Evolutionary conservation across 1,140 invertebrate species (phyloP).

Genomic region (Drosophila simulans): DNA sequence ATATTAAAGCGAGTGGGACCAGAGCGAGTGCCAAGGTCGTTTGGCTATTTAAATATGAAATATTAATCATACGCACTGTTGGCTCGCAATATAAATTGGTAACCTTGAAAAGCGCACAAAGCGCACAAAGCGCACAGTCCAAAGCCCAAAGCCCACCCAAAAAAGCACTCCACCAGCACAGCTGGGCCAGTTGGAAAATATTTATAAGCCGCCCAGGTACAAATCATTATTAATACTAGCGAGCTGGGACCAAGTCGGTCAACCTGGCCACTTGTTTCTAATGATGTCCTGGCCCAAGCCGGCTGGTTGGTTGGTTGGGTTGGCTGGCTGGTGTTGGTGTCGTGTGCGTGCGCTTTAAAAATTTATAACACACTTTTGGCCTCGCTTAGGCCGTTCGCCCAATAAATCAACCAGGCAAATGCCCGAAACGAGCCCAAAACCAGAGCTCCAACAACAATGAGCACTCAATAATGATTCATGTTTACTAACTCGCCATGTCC

Average conservation of each 20-base stretch:
- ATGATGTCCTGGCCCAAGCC: slow-evolving; percentile 45
- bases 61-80: slow-evolving; percentile 82
- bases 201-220: slow-evolving; percentile 65
- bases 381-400: slow-evolving; percentile 43
- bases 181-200: slow-evolving; percentile 30
- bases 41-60: slow-evolving; percentile 80
- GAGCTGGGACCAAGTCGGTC: slow-evolving; percentile 13
- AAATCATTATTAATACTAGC: slow-evolving; percentile 76
- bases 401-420: slow-evolving; percentile 78
- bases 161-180: slow-evolving; percentile 2
- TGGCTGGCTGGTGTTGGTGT: not conserved
- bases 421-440: slow-evolving; percentile 68
- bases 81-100: slow-evolving; percentile 67
- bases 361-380: slow-evolving; percentile 81
- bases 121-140: not conserved
- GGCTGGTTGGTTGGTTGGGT: no score
- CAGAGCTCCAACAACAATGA: slow-evolving; percentile 52
- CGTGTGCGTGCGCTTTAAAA: slow-evolving; percentile 71
- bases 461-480: slow-evolving; percentile 81
- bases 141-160: slow-evolving; percentile 26
- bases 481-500: slow-evolving; percentile 72
- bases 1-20: slow-evolving; percentile 57
- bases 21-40: slow-evolving; percentile 20
- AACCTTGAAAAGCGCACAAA: slow-evolving; percentile 67
- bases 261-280: slow-evolving; percentile 34